Base-by-base conservation (phyloP, 2,113 vertebrate species). In the Solenodon paradoxus region DNA sequence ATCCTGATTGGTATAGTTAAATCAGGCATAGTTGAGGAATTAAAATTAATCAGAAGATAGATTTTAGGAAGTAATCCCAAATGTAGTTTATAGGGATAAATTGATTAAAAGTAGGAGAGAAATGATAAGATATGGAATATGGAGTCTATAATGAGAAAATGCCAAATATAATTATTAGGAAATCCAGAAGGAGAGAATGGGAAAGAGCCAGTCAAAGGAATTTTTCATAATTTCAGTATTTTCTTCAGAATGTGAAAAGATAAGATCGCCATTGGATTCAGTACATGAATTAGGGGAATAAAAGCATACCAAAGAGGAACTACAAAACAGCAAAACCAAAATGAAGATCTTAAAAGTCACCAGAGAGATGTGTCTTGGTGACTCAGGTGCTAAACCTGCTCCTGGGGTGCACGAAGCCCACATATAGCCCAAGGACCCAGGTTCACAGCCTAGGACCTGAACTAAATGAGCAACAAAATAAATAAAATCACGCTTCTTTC, bases 161-260 rank as follows among this genome's bases (percentile, higher is more conserved):
- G 72, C 42, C 30, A 55, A 74, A 51, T 64, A 40, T 24, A 49
- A 28, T 47, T 77, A 35, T 88, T 59, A 79, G 28, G 22, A 47
- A 38, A n/a, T 75, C 35, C n/a, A 19, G 35, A 95, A 57, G 24
- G 24, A 35, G 12, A 68, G 28, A 92, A 82, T 51, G 47, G 68
- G 47, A 28, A 19, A 86, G 40, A 85, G 42, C 71, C 90, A 93
- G 38, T 78, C 69, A 79, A 89, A 89, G 47, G 83, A 40, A 74
- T 75, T 75, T 75, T 49, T 26, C 45, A 86, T 61, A 75, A 77
- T 72, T 28, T 53, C 38, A 87, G 11, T 47, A 69, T 69, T 80
- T 95, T 61, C n/a, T n/a, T 66, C 35, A 85, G 17, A 88, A 87
- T 35, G 78, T 86, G 93, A 75, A 92, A 51, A 95, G 71, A 79